Percentiles rank a stretch among this genome's conserved stretches.
phyloP scores from a whole-genome alignment of 2,797 vertebrate species.

The Paratrypauchen microcephalus region DNA sequence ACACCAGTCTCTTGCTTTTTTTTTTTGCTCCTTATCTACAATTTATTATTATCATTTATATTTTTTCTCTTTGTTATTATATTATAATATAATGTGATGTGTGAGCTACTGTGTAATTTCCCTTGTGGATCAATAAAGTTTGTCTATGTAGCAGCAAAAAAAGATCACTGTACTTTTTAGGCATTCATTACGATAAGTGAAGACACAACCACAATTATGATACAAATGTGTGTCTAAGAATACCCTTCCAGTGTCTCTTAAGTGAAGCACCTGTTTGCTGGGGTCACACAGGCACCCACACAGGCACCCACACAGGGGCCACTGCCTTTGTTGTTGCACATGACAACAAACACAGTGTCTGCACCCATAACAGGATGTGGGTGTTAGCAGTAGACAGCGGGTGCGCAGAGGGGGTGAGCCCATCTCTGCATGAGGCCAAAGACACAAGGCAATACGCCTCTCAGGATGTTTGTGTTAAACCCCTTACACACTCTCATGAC shows the following conservation, averaged over 20 bases:
- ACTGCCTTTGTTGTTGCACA: constrained; percentile 55
- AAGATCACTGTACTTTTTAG: neutral
- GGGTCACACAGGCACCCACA: constrained; percentile 44
- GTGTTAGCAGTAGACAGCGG: constrained; percentile 57
- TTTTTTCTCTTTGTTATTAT: too few species aligned
- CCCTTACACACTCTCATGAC: constrained; percentile 56
- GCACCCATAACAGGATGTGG: constrained; percentile 73
- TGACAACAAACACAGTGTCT: constrained; percentile 67
- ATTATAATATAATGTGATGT: too few species aligned
- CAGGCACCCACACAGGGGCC: constrained; percentile 46
- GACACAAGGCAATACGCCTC: constrained; percentile 47
- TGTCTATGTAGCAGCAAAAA: neutral
- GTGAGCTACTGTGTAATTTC: too few species aligned
- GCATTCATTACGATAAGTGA: neutral
- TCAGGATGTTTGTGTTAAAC: constrained; percentile 66
- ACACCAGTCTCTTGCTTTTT: too few species aligned
- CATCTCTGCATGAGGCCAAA: constrained; percentile 52
- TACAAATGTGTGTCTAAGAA: neutral
- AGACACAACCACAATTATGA: neutral
- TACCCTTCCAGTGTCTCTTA: neutral
- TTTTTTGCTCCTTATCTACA: too few species aligned
- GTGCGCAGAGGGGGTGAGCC: constrained; percentile 54
- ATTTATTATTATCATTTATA: too few species aligned
- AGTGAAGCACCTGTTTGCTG: constrained; percentile 27
- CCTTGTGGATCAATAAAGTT: too few species aligned